Percentiles rank a stretch among this genome's conserved stretches.
Evolutionary conservation across 2,113 vertebrate species (phyloP).

Genomic region (Nothoprocta perdicaria): DNA sequence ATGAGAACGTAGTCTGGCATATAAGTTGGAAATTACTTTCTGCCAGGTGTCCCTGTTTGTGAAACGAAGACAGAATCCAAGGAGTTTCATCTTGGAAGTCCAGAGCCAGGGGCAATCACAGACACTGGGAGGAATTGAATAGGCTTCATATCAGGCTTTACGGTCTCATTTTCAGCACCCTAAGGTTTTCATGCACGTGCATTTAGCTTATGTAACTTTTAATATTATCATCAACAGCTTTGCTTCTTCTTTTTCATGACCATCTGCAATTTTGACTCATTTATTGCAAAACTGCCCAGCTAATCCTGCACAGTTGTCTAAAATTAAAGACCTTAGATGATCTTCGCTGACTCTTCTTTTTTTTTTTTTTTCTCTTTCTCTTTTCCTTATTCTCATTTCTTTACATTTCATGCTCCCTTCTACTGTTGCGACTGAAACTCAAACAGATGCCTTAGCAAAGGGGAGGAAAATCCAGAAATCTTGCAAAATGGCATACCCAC

Average conservation of each 20-base stretch:
- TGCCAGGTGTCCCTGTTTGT: not conserved
- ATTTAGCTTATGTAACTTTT: not conserved
- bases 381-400: not conserved
- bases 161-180: not conserved
- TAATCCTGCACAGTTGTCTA: not conserved
- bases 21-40: not conserved
- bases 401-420: not conserved
- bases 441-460: not conserved
- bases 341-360: not conserved
- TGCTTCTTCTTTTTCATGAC: slow-evolving; percentile 25
- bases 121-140: not conserved
- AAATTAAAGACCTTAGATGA: slow-evolving; percentile 2
- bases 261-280: slow-evolving; percentile 31
- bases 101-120: not conserved
- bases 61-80: not conserved
- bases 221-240: slow-evolving; percentile 6
- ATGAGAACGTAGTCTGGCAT: not conserved
- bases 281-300: not conserved
- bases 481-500: not conserved
- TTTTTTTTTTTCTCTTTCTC: not conserved
- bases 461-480: not conserved
- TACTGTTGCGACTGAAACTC: not conserved
- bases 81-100: not conserved
- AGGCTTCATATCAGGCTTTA: not conserved
- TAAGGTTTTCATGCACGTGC: not conserved